A percentile compares a stretch with the other conserved stretches of the same genome.
These are phyloP conservation scores for Porites evermanni DNA, from an alignment of 92 coral and sea anemone genomes.

Conservation along the genomic window DNA sequence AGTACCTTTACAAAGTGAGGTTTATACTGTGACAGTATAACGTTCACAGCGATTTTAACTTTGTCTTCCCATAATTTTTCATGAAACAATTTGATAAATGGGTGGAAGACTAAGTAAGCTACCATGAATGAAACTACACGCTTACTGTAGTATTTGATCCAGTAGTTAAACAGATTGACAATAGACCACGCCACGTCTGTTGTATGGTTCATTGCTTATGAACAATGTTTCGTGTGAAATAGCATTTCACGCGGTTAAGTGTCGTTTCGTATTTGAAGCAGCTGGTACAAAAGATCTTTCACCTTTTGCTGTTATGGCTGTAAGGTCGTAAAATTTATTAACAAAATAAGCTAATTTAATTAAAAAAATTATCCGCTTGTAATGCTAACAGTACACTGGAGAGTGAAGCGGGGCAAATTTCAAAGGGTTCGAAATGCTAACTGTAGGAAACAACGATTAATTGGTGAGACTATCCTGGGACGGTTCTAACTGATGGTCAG, in stretches of 20 bases:
- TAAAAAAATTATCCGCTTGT: no score
- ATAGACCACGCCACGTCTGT: not conserved
- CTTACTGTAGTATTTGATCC: not conserved
- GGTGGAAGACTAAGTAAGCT: conserved; percentile 4
- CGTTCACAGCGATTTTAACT: not conserved
- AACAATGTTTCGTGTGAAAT: not conserved
- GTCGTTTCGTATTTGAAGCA: no score
- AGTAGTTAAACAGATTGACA: not conserved
- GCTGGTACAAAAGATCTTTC: no score
- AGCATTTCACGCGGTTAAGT: not conserved
- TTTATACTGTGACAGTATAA: not conserved
- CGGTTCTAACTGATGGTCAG: no score
- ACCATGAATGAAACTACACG: conserved; percentile 1
- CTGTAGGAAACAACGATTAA: no score
- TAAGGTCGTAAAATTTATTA: no score
- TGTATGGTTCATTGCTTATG: not conserved
- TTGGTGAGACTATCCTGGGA: no score
- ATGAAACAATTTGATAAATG: not conserved
- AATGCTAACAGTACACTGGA: no score
- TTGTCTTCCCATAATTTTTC: not conserved
- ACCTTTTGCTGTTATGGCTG: no score
- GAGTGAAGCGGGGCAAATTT: no score
- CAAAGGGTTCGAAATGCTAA: no score
- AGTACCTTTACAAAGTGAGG: not conserved
- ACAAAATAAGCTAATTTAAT: no score